Evolutionary conservation across 2,888 invertebrate genomes (phyloP).

Genomic region (Phoronis australis): DNA sequence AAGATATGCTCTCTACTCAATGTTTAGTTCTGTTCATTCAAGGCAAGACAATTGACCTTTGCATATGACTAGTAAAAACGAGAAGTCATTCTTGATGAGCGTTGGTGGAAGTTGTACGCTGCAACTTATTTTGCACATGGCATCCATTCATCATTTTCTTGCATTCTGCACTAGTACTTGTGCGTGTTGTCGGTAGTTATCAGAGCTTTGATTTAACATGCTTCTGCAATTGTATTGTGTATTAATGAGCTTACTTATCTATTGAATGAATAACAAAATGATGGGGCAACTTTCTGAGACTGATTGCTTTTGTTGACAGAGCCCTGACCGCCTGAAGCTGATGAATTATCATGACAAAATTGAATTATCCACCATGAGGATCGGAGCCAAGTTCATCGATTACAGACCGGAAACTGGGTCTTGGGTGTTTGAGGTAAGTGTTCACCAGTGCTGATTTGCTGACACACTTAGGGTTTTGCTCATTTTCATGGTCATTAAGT

Average conservation of each 20-base stretch:
- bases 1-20: too few species aligned
- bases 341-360: conserved; percentile 84
- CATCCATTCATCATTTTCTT: too few species aligned
- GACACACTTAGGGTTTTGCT: too few species aligned
- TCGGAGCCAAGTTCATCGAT: conserved; percentile 87
- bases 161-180: not conserved
- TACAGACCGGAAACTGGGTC: conserved; percentile 93
- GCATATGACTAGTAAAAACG: too few species aligned
- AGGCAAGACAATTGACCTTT: too few species aligned
- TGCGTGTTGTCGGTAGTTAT: not conserved
- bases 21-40: too few species aligned
- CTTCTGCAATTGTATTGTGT: not conserved
- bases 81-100: too few species aligned
- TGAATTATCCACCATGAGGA: conserved; percentile 75
- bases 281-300: not conserved
- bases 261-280: not conserved
- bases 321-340: conserved; percentile 66
- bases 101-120: too few species aligned
- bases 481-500: too few species aligned
- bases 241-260: not conserved
- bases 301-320: conserved; percentile 27
- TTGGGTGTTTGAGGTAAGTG: conserved; percentile 83
- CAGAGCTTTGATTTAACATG: not conserved
- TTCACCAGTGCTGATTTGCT: too few species aligned
- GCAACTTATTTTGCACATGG: too few species aligned